Percentiles rank a stretch among this genome's conserved stretches.
phyloP scores from a whole-genome alignment of 2,113 vertebrate species.

The Balaenoptera acutorostrata region DNA sequence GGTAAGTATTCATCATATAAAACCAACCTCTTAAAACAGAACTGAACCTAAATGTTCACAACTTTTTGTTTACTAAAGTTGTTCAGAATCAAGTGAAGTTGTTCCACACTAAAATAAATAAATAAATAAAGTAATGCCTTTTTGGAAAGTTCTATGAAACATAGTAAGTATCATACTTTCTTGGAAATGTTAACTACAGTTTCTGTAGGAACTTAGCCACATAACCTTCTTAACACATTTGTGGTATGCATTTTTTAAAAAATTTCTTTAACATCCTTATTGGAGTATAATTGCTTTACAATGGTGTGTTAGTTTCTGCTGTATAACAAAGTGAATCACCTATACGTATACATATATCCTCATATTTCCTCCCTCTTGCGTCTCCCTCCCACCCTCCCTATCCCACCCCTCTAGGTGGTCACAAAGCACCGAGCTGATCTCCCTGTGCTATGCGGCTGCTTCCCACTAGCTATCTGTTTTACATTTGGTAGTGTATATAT shows the following conservation, averaged over 20 bases:
- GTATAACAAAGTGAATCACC: too few species aligned
- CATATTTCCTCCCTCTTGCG: too few species aligned
- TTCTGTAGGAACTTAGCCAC: constrained; percentile 55
- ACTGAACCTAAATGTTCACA: constrained; percentile 44
- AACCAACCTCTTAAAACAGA: constrained; percentile 45
- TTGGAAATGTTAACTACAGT: constrained; percentile 46
- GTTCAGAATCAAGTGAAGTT: constrained; percentile 46
- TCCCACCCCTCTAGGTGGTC: too few species aligned
- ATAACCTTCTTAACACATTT: constrained; percentile 63
- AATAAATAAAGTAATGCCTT: neutral
- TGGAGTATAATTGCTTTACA: too few species aligned
- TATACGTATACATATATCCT: too few species aligned
- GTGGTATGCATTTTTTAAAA: constrained; percentile 55
- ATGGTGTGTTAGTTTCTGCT: too few species aligned
- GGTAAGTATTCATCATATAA: constrained; percentile 49
- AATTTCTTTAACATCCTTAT: too few species aligned
- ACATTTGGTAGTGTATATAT: too few species aligned
- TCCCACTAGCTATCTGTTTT: too few species aligned
- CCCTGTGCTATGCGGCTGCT: too few species aligned
- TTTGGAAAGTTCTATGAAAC: constrained; percentile 50
- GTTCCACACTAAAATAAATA: neutral
- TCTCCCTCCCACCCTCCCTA: too few species aligned
- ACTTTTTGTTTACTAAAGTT: constrained; percentile 54
- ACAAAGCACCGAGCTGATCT: too few species aligned
- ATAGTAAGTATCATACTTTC: constrained; percentile 52